Conservation (phyloP, 2,113 vertebrate species). For the Dissostichus mawsoni region DNA sequence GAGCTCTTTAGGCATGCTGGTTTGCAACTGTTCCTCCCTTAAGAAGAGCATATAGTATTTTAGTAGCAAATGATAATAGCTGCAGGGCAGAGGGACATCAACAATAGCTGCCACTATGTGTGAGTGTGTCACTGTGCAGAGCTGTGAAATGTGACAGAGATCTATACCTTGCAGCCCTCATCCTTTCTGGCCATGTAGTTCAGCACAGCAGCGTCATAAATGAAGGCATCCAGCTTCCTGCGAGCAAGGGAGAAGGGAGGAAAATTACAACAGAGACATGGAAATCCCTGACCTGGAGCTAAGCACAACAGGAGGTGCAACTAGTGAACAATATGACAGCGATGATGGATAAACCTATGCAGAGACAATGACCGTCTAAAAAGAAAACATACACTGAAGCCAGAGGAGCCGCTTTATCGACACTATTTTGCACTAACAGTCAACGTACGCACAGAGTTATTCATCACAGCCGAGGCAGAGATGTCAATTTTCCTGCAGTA, state of each 20-base stretch:
- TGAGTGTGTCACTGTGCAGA: neutral
- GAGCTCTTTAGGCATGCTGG: slow-evolving; percentile 13
- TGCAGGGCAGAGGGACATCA: neutral
- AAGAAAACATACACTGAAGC: slow-evolving; percentile 4
- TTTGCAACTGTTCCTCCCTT: neutral
- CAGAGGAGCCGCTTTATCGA: neutral
- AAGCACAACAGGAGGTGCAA: slow-evolving; percentile 14
- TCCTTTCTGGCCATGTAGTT: slow-evolving; percentile 96
- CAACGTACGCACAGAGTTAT: slow-evolving; percentile 17
- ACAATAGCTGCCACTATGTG: neutral
- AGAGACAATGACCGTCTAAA: neutral
- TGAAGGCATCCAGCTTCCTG: slow-evolving; percentile 95
- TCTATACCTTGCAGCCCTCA: slow-evolving; percentile 89
- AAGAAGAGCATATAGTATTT: neutral
- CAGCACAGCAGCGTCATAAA: slow-evolving; percentile 92
- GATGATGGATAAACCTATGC: neutral
- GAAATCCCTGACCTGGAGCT: slow-evolving; percentile 48
- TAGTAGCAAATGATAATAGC: neutral
- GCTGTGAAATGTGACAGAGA: slow-evolving; percentile 3
- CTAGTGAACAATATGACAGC: slow-evolving; percentile 7
- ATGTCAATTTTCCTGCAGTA: slow-evolving; percentile 8
- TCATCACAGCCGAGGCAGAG: slow-evolving; percentile 16
- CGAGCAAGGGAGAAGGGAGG: slow-evolving; percentile 10
- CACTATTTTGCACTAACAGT: slow-evolving; percentile 12
- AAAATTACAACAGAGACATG: slow-evolving; percentile 26